Percentiles rank a stretch among this genome's conserved stretches.
phyloP scores from a whole-genome alignment of 2,113 vertebrate species.

The Tachysurus fulvidraco region DNA sequence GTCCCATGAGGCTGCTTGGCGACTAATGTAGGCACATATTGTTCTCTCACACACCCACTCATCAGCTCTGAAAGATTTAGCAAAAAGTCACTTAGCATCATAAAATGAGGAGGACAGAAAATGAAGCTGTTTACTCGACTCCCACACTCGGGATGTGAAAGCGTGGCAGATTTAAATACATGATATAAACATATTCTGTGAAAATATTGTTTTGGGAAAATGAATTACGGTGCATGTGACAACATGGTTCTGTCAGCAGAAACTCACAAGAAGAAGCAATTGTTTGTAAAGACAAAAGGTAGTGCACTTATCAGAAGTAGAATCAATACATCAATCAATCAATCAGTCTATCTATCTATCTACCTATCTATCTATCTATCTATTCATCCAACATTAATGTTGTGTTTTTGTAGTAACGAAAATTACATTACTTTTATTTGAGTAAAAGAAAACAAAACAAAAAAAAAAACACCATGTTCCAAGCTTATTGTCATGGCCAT shows the following conservation, averaged over 20 bases:
- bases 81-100: constrained; percentile 64
- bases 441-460: too few relatives aligned
- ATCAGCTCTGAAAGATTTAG: constrained; percentile 61
- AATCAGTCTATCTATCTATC: too few relatives aligned
- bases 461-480: too few relatives aligned
- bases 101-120: constrained; percentile 4
- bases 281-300: not conserved
- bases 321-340: not conserved
- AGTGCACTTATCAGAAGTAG: not conserved
- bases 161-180: not conserved
- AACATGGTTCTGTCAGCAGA: not conserved
- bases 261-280: not conserved
- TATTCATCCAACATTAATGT: too few relatives aligned
- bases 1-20: constrained; percentile 43
- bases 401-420: too few relatives aligned
- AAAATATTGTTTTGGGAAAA: not conserved
- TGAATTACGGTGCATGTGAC: not conserved
- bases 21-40: constrained; percentile 56
- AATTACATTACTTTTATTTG: too few relatives aligned
- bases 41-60: constrained; percentile 67
- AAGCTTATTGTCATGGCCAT: too few relatives aligned
- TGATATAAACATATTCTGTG: not conserved
- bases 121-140: not conserved
- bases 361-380: too few relatives aligned
- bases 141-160: not conserved